Conservation (phyloP, 1,140 invertebrate genomes). For the Potamilus streckersoni region DNA sequence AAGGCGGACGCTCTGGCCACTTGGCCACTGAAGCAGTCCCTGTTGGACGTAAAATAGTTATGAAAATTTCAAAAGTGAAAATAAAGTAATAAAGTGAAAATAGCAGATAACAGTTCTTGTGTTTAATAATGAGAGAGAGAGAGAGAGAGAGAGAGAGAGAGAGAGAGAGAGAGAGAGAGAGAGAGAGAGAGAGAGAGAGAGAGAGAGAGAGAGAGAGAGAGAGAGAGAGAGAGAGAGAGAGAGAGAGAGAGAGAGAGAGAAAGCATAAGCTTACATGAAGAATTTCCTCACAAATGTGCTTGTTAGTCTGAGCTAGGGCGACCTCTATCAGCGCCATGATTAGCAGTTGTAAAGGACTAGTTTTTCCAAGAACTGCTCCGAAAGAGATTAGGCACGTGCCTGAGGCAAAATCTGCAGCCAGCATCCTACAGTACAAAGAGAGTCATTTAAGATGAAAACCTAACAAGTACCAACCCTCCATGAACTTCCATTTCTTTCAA, state of each 20-base stretch:
- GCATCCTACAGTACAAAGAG: conserved; percentile 72
- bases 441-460: not conserved
- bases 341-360: conserved; percentile 86
- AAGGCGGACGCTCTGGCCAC: too few relatives aligned
- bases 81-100: too few relatives aligned
- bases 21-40: too few relatives aligned
- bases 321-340: conserved; percentile 85
- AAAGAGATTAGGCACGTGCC: conserved; percentile 93
- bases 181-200: too few relatives aligned
- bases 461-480: not conserved
- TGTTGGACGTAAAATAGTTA: too few relatives aligned
- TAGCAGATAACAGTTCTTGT: too few relatives aligned
- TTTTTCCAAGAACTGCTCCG: conserved; percentile 88
- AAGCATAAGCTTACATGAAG: conserved; percentile 77
- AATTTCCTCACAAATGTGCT: conserved; percentile 79
- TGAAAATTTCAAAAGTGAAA: too few relatives aligned
- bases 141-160: not conserved
- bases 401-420: conserved; percentile 88
- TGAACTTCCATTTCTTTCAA: not conserved
- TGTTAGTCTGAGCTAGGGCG: conserved; percentile 82
- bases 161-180: too few relatives aligned
- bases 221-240: not conserved
- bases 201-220: too few relatives aligned
- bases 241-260: too few relatives aligned
- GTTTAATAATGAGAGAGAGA: too few relatives aligned